Base-by-base conservation (phyloP, 2,888 invertebrate species). In the Drosophila anceps region DNA sequence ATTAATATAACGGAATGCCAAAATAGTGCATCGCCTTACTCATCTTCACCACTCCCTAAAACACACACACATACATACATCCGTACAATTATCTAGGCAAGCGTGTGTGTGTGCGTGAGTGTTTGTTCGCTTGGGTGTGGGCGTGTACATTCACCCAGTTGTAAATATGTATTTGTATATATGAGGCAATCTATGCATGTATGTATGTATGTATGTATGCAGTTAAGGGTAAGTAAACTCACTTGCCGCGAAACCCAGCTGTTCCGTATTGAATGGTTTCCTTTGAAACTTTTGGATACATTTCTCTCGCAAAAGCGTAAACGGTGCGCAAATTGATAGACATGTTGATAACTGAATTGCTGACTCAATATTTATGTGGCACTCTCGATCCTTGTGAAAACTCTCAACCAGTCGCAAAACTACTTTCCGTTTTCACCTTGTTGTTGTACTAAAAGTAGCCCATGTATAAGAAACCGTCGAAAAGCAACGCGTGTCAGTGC, bases 221-320 rank as follows among this genome's bases (percentile, higher is more conserved):
- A 29, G 54, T 24, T 55, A 53, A 58, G 57, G 76, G 72, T 82
- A 75, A 64, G 77, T 79, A 44, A 58, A 91, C 92, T 88, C 78
- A 92, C 91, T 95, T 96, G 89, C 96, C 95, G 89, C 97, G 95
- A 93, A 97, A 97, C 91, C 97, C 97, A 83, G 97, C 96, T 71
- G 97, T 97, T 83, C 97, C 97, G 94, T 97, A 97, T 93, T 96
- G 94, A 84, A 97, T 95, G 90, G 94, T 94, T 79, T 94, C 94
- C 86, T 95, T 95, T 62, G 94, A 93, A 54, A 89, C 95, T 93
- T 96, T 96, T 31, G 95, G 95, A 92, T 96, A 96, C 95, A 96
- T 95, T 94, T 95, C 95, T 93, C 95, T 94, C 69, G 96, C 96
- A 94, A 96, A 96, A 91, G 96, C 96, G 94, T 96, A 96, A 85